Base-by-base conservation (phyloP, 2,113 vertebrate genomes). In the Onychorhynchus coronatus region DNA sequence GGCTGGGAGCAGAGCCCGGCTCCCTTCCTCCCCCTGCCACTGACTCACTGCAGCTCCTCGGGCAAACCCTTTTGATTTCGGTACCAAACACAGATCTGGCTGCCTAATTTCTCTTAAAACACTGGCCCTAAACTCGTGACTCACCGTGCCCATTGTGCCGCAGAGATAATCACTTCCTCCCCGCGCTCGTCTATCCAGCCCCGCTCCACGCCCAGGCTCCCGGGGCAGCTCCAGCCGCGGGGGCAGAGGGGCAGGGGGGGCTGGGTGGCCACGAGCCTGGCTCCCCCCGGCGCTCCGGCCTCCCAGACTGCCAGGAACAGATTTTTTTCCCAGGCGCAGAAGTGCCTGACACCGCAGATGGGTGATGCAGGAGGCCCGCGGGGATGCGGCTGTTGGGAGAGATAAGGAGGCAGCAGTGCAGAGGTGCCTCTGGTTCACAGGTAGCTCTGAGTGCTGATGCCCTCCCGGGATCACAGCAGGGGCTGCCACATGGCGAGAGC, bases 31-130 rank as follows among this genome's bases (percentile, higher is more conserved):
- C 0, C 85, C 82, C 67, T 79, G 73, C 70, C 42, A 18, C 90
- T 94, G 94, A 96, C 96, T 94, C 95, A 94, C 8, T 22, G 73
- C 78, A 77, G 56, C 13, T 94, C 95, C 91, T 88, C 12, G 0
- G 93, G 93, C 92, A 91, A 96, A 91, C 88, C 55, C 17, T 77
- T 96, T 95, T 95, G 91, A 95, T 97, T 96, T 86, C 71, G 73
- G 91, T 87, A 93, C 95, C 83, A 90, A 91, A 81, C 66, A 91
- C 94, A 95, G 65, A 92, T 71, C 86, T 42, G 84, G 42, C 89
- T 83, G 95, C 72, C 88, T 95, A 80, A 95, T 95, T 96, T 95
- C 91, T 88, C 66, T 76, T 89, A 68, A 76, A 93, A 88, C 39
- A 41, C 58, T 78, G 86, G 72, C 89, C 65, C 91, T 77, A 84